A percentile compares a stretch with the other conserved stretches of the same genome.
Conservation (phyloP, 1,140 invertebrate species). For the Laupala kohalensis region DNA sequence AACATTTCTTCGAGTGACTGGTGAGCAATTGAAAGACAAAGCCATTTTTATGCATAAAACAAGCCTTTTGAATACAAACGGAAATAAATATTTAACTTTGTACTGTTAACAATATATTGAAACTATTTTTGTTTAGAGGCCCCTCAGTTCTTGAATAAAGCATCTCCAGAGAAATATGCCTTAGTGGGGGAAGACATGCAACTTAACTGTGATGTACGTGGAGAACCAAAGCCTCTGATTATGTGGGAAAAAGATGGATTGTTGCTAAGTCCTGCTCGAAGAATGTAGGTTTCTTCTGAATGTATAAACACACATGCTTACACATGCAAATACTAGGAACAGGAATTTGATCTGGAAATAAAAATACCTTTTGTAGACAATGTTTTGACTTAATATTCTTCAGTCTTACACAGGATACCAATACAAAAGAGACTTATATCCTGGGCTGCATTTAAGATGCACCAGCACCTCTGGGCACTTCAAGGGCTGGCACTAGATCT, state of each 20-base stretch:
- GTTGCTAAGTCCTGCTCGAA: not conserved
- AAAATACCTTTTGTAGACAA: too few species aligned
- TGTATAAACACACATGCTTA: too few species aligned
- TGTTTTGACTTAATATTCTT: too few species aligned
- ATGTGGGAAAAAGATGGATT: constrained; percentile 26
- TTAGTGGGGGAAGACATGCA: constrained; percentile 11
- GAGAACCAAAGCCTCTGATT: constrained; percentile 33
- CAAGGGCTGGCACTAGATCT: too few species aligned
- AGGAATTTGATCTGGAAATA: too few species aligned
- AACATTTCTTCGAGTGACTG: constrained; percentile 3
- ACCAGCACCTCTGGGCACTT: too few species aligned
- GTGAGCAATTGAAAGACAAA: not conserved
- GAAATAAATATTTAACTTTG: not conserved
- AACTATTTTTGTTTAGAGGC: constrained; percentile 9
- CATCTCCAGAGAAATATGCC: not conserved
- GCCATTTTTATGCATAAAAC: not conserved
- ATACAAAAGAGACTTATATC: too few species aligned
- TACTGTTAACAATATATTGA: not conserved
- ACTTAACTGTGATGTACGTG: constrained; percentile 30
- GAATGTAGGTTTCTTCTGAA: too few species aligned
- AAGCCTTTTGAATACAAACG: not conserved
- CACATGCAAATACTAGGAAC: too few species aligned
- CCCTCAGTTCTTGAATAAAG: constrained; percentile 3
- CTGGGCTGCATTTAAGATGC: too few species aligned
- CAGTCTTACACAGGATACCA: too few species aligned